These are phyloP conservation scores for Eupithecia insigniata DNA, from an alignment of 2,888 invertebrate species.

Conservation along the genomic window DNA sequence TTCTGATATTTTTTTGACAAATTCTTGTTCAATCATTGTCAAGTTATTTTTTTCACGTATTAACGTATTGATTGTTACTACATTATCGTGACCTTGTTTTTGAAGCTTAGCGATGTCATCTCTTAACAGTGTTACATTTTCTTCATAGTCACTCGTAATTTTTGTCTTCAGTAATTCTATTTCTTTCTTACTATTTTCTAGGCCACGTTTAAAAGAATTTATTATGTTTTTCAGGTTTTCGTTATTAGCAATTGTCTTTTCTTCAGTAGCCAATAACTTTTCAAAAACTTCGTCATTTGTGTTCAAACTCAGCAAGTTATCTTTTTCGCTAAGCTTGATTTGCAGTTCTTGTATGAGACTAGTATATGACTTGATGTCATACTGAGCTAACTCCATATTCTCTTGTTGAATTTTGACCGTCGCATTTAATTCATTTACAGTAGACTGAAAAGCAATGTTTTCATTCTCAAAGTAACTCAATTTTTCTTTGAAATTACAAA, in stretches of 20 bases:
- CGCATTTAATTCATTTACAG: slow-evolving; percentile 62
- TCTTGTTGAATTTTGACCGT: slow-evolving; percentile 64
- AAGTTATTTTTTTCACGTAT: slow-evolving; percentile 51
- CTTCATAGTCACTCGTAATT: slow-evolving; percentile 49
- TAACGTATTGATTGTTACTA: slow-evolving; percentile 53
- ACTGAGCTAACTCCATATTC: slow-evolving; percentile 55
- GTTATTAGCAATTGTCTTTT: slow-evolving; percentile 69
- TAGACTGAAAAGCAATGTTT: slow-evolving; percentile 61
- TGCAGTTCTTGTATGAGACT: slow-evolving; percentile 67
- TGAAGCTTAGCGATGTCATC: slow-evolving; percentile 53
- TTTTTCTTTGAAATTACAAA: slow-evolving; percentile 59
- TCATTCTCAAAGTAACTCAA: slow-evolving; percentile 59
- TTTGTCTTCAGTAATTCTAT: slow-evolving; percentile 58
- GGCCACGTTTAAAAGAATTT: slow-evolving; percentile 60
- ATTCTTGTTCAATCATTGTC: slow-evolving; percentile 48
- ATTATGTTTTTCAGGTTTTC: slow-evolving; percentile 74
- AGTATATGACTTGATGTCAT: slow-evolving; percentile 67
- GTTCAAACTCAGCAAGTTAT: slow-evolving; percentile 47
- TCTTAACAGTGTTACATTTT: slow-evolving; percentile 51
- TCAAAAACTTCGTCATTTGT: slow-evolving; percentile 60
- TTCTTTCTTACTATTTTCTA: slow-evolving; percentile 64
- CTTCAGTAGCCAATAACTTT: slow-evolving; percentile 68
- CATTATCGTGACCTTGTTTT: slow-evolving; percentile 51
- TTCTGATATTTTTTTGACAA: slow-evolving; percentile 50
- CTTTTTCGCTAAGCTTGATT: slow-evolving; percentile 59